These are phyloP conservation scores for Cheilosia pagana DNA, from an alignment of 2,888 invertebrate species.

Conservation along the genomic window DNA sequence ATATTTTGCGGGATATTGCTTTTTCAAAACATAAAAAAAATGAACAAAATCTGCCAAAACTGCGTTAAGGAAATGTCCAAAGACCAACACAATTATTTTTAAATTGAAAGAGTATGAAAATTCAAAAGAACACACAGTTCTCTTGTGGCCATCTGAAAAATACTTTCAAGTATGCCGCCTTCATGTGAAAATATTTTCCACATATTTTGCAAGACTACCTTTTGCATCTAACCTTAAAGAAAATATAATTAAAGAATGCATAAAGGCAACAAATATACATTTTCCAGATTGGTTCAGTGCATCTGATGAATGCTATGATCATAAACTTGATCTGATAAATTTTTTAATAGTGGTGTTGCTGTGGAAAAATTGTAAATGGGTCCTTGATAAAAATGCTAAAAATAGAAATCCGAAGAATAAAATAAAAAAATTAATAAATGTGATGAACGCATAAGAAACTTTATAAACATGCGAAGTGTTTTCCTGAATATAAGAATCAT, in stretches of 20 bases:
- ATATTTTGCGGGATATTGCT: conserved; percentile 39
- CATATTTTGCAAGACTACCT: background rate
- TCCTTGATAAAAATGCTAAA: background rate
- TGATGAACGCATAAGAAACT: background rate
- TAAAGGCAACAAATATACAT: background rate
- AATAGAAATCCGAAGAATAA: background rate
- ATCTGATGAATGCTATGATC: background rate
- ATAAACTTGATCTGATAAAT: background rate
- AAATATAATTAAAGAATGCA: background rate
- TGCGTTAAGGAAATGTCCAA: conserved; percentile 11
- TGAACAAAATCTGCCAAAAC: conserved; percentile 4
- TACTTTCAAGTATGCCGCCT: conserved; percentile 27
- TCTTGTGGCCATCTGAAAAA: conserved; percentile 23
- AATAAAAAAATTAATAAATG: background rate
- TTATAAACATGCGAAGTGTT: background rate
- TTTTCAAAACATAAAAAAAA: conserved; percentile 27
- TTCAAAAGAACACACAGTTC: background rate
- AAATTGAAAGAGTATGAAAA: conserved; percentile 27
- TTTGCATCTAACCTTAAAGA: conserved; percentile 4
- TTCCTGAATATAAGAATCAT: no score
- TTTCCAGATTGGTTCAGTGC: conserved; percentile 1
- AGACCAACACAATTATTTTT: conserved; percentile 13
- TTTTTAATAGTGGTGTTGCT: background rate
- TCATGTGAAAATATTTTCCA: conserved; percentile 11
- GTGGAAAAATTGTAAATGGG: background rate